A percentile compares a stretch with the other conserved stretches of the same genome.
These are phyloP conservation scores for Delia radicum DNA, from an alignment of 1,140 invertebrate genomes.

Conservation along the genomic window DNA sequence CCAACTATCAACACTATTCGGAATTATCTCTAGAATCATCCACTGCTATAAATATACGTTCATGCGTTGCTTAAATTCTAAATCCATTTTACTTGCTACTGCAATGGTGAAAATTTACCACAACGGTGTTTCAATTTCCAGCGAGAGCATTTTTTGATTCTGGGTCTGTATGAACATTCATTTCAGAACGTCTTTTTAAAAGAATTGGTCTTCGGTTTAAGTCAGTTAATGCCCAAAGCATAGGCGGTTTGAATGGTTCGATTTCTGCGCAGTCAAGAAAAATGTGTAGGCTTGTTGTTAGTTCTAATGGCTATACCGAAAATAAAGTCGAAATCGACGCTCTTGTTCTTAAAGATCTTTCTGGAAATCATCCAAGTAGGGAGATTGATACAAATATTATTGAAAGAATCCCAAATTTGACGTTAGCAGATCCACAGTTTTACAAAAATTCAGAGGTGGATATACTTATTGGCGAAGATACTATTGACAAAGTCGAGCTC, in stretches of 20 bases:
- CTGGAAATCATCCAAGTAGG: background rate
- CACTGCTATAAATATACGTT: too few relatives aligned
- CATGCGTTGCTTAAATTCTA: too few relatives aligned
- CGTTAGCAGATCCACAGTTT: background rate
- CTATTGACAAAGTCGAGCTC: background rate
- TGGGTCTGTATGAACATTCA: background rate
- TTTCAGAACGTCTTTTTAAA: background rate
- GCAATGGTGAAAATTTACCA: too few relatives aligned
- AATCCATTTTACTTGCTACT: too few relatives aligned
- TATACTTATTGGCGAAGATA: background rate
- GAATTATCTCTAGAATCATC: too few relatives aligned
- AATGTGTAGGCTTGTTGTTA: background rate
- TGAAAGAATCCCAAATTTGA: background rate
- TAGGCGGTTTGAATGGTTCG: background rate
- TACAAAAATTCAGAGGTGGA: background rate
- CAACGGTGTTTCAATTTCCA: too few relatives aligned
- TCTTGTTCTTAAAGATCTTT: background rate
- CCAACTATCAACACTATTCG: too few relatives aligned
- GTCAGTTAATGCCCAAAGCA: background rate
- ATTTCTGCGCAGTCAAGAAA: background rate
- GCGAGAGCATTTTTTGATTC: background rate
- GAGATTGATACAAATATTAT: background rate
- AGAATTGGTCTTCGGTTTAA: background rate
- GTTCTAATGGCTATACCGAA: background rate
- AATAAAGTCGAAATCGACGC: background rate